Evolutionary conservation across 1,140 invertebrate species (phyloP).

Genomic region (Drosophila subpulchrella): DNA sequence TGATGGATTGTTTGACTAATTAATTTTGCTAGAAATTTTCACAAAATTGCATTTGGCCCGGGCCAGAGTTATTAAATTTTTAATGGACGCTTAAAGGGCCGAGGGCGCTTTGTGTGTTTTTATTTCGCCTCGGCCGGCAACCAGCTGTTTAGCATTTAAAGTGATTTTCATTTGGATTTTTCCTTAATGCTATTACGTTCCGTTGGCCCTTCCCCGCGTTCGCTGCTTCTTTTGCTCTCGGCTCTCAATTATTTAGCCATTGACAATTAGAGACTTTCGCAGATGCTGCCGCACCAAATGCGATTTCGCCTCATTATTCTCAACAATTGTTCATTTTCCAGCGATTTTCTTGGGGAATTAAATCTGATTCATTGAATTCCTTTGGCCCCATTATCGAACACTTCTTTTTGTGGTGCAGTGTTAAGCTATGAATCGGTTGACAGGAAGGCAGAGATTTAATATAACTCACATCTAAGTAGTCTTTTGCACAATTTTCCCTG

Average conservation of each 20-base stretch:
- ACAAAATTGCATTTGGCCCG: slow-evolving; percentile 52
- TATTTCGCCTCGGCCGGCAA: slow-evolving; percentile 24
- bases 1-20: slow-evolving; percentile 75
- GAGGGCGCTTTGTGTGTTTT: slow-evolving; percentile 40
- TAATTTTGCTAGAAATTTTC: slow-evolving; percentile 59
- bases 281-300: slow-evolving; percentile 44
- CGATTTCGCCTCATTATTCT: slow-evolving; percentile 49
- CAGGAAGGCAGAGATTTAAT: neutral
- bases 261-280: slow-evolving; percentile 68
- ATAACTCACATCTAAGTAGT: neutral
- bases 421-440: neutral
- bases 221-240: slow-evolving; percentile 7
- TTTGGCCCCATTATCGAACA: slow-evolving; percentile 16
- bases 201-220: slow-evolving; percentile 8
- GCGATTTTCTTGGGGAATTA: slow-evolving; percentile 38
- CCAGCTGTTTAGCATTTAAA: slow-evolving; percentile 69
- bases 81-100: slow-evolving; percentile 50
- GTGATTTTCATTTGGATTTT: slow-evolving; percentile 62
- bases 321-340: slow-evolving; percentile 37
- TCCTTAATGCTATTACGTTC: slow-evolving; percentile 59
- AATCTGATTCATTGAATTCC: slow-evolving; percentile 37
- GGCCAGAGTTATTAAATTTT: slow-evolving; percentile 60
- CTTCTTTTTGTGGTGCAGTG: slow-evolving; percentile 17
- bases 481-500: neutral
- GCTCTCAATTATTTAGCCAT: slow-evolving; percentile 71